phyloP scores from a whole-genome alignment of 2,113 vertebrate species.

The Sturnira hondurensis region DNA sequence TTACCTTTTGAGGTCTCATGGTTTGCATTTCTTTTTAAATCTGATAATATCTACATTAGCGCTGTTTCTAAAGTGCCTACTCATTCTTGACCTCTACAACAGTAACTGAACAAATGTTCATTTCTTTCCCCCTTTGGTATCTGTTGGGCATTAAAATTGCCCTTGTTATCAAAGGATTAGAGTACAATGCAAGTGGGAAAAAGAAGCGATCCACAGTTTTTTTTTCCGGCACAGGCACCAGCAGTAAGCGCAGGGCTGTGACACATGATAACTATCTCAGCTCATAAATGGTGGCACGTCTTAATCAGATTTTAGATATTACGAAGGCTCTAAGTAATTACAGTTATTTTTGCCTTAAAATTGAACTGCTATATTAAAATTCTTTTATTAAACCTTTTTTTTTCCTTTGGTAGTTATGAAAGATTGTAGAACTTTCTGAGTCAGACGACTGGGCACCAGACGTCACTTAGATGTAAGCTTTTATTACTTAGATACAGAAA shows the following conservation, averaged over 20 bases:
- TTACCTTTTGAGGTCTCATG: background rate
- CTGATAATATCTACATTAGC: too few relatives aligned
- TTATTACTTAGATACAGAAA: background rate
- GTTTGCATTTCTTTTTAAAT: background rate
- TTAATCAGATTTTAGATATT: slow-evolving; percentile 70
- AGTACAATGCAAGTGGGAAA: background rate
- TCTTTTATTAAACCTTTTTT: slow-evolving; percentile 57
- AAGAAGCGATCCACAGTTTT: background rate
- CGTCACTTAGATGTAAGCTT: background rate
- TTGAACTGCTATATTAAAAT: slow-evolving; percentile 66
- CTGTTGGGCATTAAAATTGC: background rate
- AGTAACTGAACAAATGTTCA: background rate
- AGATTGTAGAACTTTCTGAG: slow-evolving; percentile 33
- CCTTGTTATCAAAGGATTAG: background rate
- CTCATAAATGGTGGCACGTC: slow-evolving; percentile 3
- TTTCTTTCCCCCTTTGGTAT: background rate
- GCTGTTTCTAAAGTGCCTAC: background rate
- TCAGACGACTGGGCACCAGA: background rate
- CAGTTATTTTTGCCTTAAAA: slow-evolving; percentile 69
- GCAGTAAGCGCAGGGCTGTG: background rate
- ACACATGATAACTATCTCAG: background rate
- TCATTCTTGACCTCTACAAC: background rate
- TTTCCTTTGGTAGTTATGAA: slow-evolving; percentile 14
- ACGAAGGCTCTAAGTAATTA: slow-evolving; percentile 63
- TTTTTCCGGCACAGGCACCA: rapidly evolving